These are phyloP conservation scores for Chrysogorgia sp. DNA, from an alignment of 92 coral and sea anemone genomes.

Conservation along the genomic window DNA sequence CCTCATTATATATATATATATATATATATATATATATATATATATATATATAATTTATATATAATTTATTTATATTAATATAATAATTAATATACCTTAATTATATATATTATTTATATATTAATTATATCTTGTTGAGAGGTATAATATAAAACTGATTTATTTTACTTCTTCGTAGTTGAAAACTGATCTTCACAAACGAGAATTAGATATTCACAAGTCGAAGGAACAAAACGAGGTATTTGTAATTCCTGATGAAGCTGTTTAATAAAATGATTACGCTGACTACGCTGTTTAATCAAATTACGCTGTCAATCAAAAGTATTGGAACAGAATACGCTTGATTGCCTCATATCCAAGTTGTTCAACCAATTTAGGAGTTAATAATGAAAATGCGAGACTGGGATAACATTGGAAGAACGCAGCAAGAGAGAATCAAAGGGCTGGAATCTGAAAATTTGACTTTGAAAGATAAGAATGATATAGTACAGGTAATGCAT, in stretches of 20 bases:
- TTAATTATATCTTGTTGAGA: not conserved
- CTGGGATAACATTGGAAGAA: constrained; percentile 77
- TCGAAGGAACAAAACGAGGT: constrained; percentile 83
- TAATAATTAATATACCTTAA: not conserved
- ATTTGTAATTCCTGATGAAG: not conserved
- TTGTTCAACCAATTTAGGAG: constrained; percentile 55
- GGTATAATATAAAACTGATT: too few species aligned
- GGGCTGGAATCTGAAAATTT: constrained; percentile 86
- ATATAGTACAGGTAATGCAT: constrained; percentile 72
- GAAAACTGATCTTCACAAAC: constrained; percentile 68
- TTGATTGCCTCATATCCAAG: not conserved
- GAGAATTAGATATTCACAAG: constrained; percentile 72
- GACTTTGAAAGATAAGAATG: constrained; percentile 80
- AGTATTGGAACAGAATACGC: not conserved
- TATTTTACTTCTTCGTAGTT: constrained; percentile 52
- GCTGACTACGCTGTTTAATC: too few species aligned
- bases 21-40: too few species aligned
- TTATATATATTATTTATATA: not conserved
- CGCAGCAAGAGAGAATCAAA: constrained; percentile 82
- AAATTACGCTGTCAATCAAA: not conserved
- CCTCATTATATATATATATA: too few species aligned
- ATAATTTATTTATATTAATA: not conserved
- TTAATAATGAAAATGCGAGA: constrained; percentile 71
- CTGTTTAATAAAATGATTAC: not conserved
- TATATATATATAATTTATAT: too few species aligned